Base-by-base conservation (phyloP, 2,113 vertebrate species). In the Labeo catla region DNA sequence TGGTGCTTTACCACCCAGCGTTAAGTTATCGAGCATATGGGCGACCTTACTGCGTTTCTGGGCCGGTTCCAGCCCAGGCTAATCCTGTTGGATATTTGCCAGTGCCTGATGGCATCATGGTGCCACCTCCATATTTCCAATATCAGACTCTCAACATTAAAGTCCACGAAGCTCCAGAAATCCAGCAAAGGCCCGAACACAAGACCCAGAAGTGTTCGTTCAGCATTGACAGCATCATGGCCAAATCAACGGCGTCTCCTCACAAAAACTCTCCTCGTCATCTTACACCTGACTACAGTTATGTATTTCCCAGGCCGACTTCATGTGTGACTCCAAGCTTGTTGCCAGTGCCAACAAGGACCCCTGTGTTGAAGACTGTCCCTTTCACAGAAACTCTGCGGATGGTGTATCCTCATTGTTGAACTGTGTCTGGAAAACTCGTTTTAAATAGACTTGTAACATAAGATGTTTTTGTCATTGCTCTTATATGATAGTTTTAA, bases 181-280 rank as follows among this genome's bases (percentile, higher is more conserved):
- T 89, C 10, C 88, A 70, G 0, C 82, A 84, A 43, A 91, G 88
- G 0, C 88, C 91, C 2, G 79, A 87, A 13, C 36, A 39, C 57
- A 86, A 57, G 43, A 52, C 89, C 21, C 91, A 91, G 36, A 95
- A 93, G 74, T 93, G 93, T 89, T 94, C 96, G 12, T 97, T 97
- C 81, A 96, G 93, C 89, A 96, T 97, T 34, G 96, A 97, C 79
- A 95, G 94, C 86, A 95, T 97, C 66, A 95, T 97, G 91, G 93
- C 91, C 84, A 95, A 91, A 68, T 87, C 90, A 45, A 85, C 88
- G 11, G 11, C 57, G 52, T 59, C 5, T 13, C 6, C 61, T 2
- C 89, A 79, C 13, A 90, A 78, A 80, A 84, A 21, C 76, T 89
- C 85, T 10, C 54, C 74, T 70, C 87, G 11, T 9, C 86, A 87